A percentile compares a stretch with the other conserved stretches of the same genome.
phyloP scores from a whole-genome alignment of 2,797 vertebrate genomes.

The Eulemur albifrons region DNA sequence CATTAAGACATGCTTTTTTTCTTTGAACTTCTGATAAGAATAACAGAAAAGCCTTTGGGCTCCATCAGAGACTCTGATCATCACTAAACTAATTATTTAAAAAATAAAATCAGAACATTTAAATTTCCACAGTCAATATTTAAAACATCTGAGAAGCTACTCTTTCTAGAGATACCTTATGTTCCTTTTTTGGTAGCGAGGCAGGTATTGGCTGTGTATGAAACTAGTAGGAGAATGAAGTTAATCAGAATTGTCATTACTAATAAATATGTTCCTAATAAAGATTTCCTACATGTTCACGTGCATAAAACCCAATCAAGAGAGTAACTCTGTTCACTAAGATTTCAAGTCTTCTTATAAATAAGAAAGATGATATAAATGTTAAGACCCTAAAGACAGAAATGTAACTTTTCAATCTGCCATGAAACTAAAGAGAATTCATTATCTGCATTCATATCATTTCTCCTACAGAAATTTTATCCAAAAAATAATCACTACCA shows the following conservation, averaged over 20 bases:
- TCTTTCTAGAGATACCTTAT: background rate
- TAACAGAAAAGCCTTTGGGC: background rate
- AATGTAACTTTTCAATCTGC: background rate
- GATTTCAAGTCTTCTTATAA: background rate
- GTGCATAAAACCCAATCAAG: background rate
- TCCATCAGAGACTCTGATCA: background rate
- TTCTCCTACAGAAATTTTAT: constrained; percentile 17
- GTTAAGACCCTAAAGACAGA: background rate
- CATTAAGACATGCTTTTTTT: background rate
- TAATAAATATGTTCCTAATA: background rate
- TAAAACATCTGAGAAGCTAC: background rate
- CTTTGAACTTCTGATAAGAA: background rate
- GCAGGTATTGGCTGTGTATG: background rate
- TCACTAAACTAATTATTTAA: background rate
- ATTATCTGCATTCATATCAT: background rate
- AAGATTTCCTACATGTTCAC: background rate
- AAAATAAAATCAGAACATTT: background rate
- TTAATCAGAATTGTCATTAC: background rate
- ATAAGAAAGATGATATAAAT: background rate
- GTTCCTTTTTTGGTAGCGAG: background rate
- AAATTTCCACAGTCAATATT: background rate
- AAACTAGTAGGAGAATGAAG: background rate
- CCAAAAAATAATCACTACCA: background rate
- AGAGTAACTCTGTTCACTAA: background rate
- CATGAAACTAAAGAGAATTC: background rate